A percentile compares a stretch with the other conserved stretches of the same genome.
These are phyloP conservation scores for Carassius gibelio DNA, from an alignment of 2,113 vertebrate species.

Conservation along the genomic window DNA sequence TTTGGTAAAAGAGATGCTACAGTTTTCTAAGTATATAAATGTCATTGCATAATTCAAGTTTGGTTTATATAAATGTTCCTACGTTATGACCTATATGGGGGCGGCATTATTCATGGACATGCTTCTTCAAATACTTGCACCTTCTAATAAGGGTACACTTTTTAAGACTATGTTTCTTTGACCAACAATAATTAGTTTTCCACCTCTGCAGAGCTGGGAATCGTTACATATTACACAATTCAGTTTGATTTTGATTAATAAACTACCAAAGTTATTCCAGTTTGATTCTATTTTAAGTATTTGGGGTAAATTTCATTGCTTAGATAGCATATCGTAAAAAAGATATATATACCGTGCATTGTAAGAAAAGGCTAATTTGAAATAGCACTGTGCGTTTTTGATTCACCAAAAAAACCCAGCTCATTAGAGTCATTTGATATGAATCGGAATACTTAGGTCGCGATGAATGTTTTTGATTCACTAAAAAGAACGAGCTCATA, in stretches of 20 bases:
- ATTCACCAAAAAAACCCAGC: not conserved
- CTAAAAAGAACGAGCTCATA: no score
- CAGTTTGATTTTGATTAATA: not conserved
- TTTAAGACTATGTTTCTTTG: not conserved
- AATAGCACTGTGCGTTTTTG: not conserved
- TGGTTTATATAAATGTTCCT: constrained; percentile 36
- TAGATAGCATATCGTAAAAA: not conserved
- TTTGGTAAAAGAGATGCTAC: constrained; percentile 32
- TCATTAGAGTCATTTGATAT: not conserved
- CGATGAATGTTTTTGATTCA: no score
- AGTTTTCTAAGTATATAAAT: constrained; percentile 21
- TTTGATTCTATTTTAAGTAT: not conserved
- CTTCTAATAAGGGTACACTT: not conserved
- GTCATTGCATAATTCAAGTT: constrained; percentile 6
- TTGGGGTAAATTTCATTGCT: not conserved
- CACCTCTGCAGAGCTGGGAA: not conserved
- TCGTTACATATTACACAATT: not conserved
- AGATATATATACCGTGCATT: no score
- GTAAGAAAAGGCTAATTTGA: no score
- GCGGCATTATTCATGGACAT: no score
- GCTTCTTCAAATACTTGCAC: not conserved
- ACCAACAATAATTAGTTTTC: not conserved
- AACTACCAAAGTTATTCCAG: not conserved
- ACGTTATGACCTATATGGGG: not conserved
- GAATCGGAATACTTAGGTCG: no score